phyloP scores from a whole-genome alignment of 1,140 invertebrate genomes.

The Zaprionus vittiger region DNA sequence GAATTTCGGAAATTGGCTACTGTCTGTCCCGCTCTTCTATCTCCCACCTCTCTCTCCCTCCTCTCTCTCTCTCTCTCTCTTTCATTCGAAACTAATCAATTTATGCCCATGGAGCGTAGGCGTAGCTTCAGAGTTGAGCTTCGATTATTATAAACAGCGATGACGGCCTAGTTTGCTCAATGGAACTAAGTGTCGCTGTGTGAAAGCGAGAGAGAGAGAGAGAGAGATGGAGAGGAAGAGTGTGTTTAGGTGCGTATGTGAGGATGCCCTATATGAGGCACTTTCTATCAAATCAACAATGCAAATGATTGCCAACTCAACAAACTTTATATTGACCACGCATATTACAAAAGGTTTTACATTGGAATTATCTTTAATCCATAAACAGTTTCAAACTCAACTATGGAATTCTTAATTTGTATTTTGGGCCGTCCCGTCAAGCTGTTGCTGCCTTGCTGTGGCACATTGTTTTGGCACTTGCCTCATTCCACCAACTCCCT shows the following conservation, averaged over 20 bases:
- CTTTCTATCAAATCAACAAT: neutral
- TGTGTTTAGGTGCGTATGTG: neutral
- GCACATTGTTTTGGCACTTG: conserved; percentile 62
- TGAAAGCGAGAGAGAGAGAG: neutral
- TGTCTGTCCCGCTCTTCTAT: neutral
- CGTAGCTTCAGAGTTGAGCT: conserved; percentile 27
- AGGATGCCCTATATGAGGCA: neutral
- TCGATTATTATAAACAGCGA: conserved; percentile 70
- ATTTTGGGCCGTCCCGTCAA: neutral
- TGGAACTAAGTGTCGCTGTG: conserved; percentile 15
- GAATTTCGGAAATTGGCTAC: conserved; percentile 57
- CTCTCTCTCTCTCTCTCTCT: neutral
- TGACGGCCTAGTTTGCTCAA: conserved; percentile 50
- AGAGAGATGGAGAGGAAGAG: neutral
- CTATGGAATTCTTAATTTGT: neutral
- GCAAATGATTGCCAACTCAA: neutral
- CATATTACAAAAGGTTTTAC: neutral
- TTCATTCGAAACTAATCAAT: conserved; percentile 56
- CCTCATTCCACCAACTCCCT: conserved; percentile 32
- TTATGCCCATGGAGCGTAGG: conserved; percentile 54
- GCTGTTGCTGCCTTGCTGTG: conserved; percentile 29
- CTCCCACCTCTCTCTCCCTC: neutral
- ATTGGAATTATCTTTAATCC: neutral
- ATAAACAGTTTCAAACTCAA: neutral
- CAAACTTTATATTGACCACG: neutral